phyloP scores from a whole-genome alignment of 1,140 invertebrate genomes.

The Orchestia grillus region DNA sequence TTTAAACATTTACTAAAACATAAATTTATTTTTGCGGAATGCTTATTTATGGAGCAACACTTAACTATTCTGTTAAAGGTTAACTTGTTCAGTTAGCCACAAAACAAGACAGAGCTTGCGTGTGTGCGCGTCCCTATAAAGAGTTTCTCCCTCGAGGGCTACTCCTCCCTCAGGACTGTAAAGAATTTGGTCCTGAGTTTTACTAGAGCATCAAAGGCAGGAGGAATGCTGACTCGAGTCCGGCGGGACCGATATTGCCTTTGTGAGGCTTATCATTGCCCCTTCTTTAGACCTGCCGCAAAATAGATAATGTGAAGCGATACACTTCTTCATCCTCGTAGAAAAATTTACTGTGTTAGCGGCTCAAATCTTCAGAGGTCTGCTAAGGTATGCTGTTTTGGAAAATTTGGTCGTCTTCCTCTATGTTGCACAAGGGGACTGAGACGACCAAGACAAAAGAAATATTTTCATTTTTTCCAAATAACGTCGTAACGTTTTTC shows the following conservation, averaged over 20 bases:
- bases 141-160: neutral
- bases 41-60: no score
- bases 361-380: neutral
- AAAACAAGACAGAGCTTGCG: neutral
- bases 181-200: neutral
- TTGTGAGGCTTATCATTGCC: neutral
- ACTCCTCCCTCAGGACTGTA: neutral
- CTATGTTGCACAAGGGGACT: neutral
- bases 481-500: neutral
- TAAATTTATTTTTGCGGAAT: no score
- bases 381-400: neutral
- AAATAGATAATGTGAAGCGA: neutral
- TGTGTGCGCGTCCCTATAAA: neutral
- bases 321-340: neutral
- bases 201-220: neutral
- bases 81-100: neutral
- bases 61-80: no score
- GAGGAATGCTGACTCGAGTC: neutral
- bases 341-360: neutral
- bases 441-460: neutral
- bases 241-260: neutral
- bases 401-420: neutral
- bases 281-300: neutral
- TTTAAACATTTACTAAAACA: no score
- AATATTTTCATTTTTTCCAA: neutral